Conservation (phyloP, 2,797 vertebrate species). For the Tokudaia tokunoshimensis region DNA sequence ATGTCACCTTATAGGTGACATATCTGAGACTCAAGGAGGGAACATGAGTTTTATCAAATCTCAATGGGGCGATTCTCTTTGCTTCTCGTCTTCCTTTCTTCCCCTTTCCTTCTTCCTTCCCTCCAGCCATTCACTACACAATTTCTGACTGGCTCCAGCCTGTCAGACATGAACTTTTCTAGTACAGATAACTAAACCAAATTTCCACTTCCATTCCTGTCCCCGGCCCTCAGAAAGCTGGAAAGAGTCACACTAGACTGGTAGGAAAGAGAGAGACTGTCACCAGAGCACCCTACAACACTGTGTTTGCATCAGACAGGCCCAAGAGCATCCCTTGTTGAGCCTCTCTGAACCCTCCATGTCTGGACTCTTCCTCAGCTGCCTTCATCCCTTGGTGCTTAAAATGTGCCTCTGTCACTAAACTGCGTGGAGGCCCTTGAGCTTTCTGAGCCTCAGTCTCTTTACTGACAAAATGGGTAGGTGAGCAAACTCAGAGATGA, state of each 20-base stretch:
- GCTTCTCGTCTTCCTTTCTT: neutral
- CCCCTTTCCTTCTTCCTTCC: fast-evolving
- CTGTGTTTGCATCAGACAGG: neutral
- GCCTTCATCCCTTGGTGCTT: neutral
- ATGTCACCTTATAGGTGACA: neutral
- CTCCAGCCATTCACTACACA: neutral
- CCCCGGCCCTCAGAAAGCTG: neutral
- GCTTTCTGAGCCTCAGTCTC: conserved; percentile 3
- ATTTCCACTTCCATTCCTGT: neutral
- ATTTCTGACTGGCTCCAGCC: neutral
- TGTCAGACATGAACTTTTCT: neutral
- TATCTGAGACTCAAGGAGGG: neutral
- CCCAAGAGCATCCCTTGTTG: neutral
- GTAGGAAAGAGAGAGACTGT: neutral
- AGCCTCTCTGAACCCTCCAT: neutral
- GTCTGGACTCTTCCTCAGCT: neutral
- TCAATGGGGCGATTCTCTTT: neutral
- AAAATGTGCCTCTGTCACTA: neutral
- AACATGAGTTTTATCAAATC: neutral
- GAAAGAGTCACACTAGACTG: neutral
- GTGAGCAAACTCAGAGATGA: neutral
- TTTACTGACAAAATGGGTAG: neutral
- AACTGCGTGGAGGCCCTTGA: neutral
- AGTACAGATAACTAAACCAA: neutral
- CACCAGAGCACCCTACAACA: neutral